Evolutionary conservation across 2,888 invertebrate genomes (phyloP), one percentile per base, ranked within the genome.

Genomic region (Drosophila yooni): DNA sequence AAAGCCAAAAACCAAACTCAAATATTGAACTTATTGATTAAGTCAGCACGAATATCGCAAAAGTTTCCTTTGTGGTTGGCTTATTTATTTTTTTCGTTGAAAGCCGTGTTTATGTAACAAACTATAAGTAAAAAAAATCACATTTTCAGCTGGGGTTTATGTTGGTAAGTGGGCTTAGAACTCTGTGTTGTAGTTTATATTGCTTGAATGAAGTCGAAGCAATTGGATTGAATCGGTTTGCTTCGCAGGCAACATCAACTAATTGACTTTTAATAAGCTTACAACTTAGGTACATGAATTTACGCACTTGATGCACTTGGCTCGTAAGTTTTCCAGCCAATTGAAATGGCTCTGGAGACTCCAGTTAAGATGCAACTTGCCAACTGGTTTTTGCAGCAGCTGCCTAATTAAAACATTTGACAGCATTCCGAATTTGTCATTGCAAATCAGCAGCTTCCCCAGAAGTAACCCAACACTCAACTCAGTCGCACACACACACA

Each of bases 1-100:
- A 71, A 60, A 46, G 27, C 50, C 50, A 50, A 57, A 38, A 57
- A 60, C 83, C 34, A 43, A 82, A 70, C 59, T 76, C 85, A 89
- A 89, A 84, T 89, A 84, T 84, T 84, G 86, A 84, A 71, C 72
- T 69, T 84, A 89, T 89, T 89, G 90, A 89, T 77, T 70, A 73
- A 70, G 69, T 25, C 18, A 29, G 13, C 6, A 2, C 18, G 15
- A 7, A 38, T 18, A 38, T 38, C 40, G n/a, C 40, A 21, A 21
- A 43, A 21, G 21, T n/a, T 40, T 73, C 40, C 67, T 74, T 58
- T 50, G 11, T 18, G 25, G 5, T 1, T 3, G 34, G 4, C 0
- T 2, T 31, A 1, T 11, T 7, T n/a, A 0, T 5, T n/a, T 18
- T 11, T 21, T 10, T 5, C 4, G 11, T 21, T 21, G 13, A 7